Evolutionary conservation across 1,140 invertebrate species (phyloP).

Genomic region (Caenorhabditis brenneri): DNA sequence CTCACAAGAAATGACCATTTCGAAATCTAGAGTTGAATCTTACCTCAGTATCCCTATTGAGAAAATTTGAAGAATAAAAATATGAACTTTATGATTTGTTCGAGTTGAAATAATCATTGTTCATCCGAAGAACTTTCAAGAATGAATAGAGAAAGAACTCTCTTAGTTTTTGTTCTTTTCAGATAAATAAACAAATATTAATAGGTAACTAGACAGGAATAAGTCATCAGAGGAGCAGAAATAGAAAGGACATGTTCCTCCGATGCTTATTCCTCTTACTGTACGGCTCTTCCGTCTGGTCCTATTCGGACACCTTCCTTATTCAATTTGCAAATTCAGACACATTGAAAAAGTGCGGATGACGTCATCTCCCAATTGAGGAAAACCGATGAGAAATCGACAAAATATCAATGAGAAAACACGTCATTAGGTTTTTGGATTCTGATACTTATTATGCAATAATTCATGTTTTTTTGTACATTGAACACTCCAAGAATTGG

Average conservation of each 20-base stretch:
- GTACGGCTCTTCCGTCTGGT: constrained; percentile 12
- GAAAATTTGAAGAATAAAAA: constrained; percentile 23
- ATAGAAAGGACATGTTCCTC: constrained; percentile 13
- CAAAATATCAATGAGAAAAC: constrained; percentile 17
- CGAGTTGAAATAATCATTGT: constrained; percentile 35
- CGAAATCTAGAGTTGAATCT: too few relatives aligned
- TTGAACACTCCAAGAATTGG: too few relatives aligned
- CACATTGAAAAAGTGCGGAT: neutral
- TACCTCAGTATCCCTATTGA: neutral
- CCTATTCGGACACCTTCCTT: neutral
- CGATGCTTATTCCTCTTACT: constrained; percentile 26
- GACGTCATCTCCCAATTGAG: constrained; percentile 10
- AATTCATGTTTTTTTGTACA: too few relatives aligned
- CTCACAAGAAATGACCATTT: neutral
- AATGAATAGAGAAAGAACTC: neutral
- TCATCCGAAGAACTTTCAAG: neutral
- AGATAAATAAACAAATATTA: constrained; percentile 30
- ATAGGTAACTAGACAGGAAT: neutral
- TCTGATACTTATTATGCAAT: too few relatives aligned
- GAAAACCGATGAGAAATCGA: neutral
- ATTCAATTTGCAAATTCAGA: constrained; percentile 1
- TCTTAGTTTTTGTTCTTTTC: neutral
- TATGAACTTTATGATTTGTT: constrained; percentile 23
- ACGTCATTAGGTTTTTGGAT: constrained; percentile 1
- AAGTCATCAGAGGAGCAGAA: neutral